Base-by-base conservation (phyloP, 2,888 invertebrate genomes). In the Euproctis similis region DNA sequence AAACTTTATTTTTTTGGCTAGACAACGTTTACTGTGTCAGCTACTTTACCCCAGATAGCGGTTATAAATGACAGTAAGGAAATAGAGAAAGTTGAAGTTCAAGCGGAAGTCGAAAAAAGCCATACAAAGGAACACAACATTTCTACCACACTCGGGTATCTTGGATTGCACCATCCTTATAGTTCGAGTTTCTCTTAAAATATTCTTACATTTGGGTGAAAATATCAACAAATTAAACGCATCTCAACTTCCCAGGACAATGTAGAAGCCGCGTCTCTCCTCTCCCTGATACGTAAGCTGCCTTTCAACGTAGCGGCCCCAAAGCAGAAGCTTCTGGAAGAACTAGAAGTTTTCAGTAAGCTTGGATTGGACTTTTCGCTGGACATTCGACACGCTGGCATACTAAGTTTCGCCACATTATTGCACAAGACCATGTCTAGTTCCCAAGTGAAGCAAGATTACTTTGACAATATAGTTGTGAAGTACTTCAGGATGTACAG, bases 401-500 rank as follows among this genome's bases (percentile, higher is more conserved):
- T 92, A 17, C 70, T 92, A 18, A 88, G 89, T 32, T 92, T 89
- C 51, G 90, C 91, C 0, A 90, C 90, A 0, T 60, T 92, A 13
- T 86, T 90, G 0, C 87, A 89, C 29, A 90, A 90, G 51, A 88
- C 90, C 0, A 86, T 87, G 54, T 89, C 89, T 36, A 84, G 46
- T 0, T 36, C 76, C 39, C 40, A 76, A 66, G 59, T 90, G 70
- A 66, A 87, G 71, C 47, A 86, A 28, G 90, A 91, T 43, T 87
- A 87, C 33, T 87, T 91, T 28, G 92, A 92, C 37, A 88, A 88
- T 47, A 89, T 91, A 30, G 90, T 91, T 0, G 89, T 89, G 31
- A 87, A 89, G 33, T 92, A 90, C 55, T 87, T 92, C 34, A 87
- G 91, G 56, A 87, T 89, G 65, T 91, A 91, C 40, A 87, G 89